Conservation (phyloP, 2,888 invertebrate species). For the Rhopalosiphum nymphaeae region DNA sequence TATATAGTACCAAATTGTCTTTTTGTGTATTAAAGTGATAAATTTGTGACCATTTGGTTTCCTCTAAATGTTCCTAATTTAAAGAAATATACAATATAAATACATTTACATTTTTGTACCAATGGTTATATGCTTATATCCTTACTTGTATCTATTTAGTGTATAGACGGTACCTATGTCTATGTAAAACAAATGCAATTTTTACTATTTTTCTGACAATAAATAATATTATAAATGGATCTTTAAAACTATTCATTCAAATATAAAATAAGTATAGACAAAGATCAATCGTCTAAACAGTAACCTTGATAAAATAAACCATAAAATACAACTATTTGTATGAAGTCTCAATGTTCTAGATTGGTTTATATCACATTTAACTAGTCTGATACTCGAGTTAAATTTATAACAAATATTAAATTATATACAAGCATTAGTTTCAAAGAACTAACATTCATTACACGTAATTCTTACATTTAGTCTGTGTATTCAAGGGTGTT, state of each 20-base stretch:
- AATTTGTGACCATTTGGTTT: neutral
- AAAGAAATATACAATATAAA: neutral
- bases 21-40: constrained; percentile 15
- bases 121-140: neutral
- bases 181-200: neutral
- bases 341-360: neutral
- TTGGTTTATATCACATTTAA: neutral
- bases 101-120: neutral
- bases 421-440: neutral
- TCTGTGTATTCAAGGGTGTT: neutral
- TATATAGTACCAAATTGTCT: constrained; percentile 32
- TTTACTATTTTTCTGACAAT: neutral
- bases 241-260: neutral
- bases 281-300: neutral
- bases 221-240: neutral
- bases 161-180: neutral
- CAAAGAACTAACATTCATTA: neutral
- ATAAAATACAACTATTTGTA: neutral
- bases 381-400: neutral
- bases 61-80: neutral
- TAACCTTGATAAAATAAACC: neutral
- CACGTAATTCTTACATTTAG: neutral
- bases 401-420: neutral
- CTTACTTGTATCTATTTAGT: neutral
- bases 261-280: neutral